Percentiles rank a stretch among this genome's conserved stretches.
These are phyloP conservation scores for Kryptolebias marmoratus DNA, from an alignment of 2,113 vertebrate species.

Conservation along the genomic window DNA sequence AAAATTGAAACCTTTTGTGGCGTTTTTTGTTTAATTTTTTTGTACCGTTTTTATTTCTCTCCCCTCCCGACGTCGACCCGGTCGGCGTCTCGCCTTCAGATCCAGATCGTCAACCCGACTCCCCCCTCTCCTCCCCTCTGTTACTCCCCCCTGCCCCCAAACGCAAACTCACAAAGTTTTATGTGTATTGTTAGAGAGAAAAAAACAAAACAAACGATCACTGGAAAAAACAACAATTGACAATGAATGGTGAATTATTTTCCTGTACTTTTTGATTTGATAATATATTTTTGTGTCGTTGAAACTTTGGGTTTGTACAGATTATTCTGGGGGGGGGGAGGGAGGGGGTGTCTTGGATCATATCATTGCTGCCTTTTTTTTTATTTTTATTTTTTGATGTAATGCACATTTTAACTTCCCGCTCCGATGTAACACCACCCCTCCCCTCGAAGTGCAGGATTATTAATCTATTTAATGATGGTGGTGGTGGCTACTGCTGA, in stretches of 20 bases:
- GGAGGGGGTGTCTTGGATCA: conserved; percentile 24
- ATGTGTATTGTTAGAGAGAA: conserved; percentile 21
- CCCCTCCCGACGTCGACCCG: conserved; percentile 26
- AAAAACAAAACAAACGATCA: conserved; percentile 42
- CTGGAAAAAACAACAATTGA: conserved; percentile 48
- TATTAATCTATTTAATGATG: conserved; percentile 40
- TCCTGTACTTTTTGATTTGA: conserved; percentile 64
- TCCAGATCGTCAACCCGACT: conserved; percentile 66
- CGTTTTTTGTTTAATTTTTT: conserved; percentile 42
- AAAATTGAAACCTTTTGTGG: conserved; percentile 50
- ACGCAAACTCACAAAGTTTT: conserved; percentile 44
- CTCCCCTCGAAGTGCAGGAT: conserved; percentile 11
- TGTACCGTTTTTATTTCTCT: conserved; percentile 13
- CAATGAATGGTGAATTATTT: conserved; percentile 64
- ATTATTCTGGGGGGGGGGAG: background rate
- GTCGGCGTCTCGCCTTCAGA: conserved; percentile 69
- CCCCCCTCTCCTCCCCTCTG: background rate
- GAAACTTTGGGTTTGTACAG: conserved; percentile 58
- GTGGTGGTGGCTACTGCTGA: conserved; percentile 49
- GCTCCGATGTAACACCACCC: conserved; percentile 4
- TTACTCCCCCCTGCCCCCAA: conserved; percentile 41
- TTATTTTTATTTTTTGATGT: conserved; percentile 25
- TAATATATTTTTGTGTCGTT: conserved; percentile 71
- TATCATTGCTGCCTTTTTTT: conserved; percentile 72
- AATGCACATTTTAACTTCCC: conserved; percentile 49